A percentile compares a stretch with the other conserved stretches of the same genome.
These are phyloP conservation scores for Ceraclea dissimilis DNA, from an alignment of 2,888 invertebrate species.

Conservation along the genomic window DNA sequence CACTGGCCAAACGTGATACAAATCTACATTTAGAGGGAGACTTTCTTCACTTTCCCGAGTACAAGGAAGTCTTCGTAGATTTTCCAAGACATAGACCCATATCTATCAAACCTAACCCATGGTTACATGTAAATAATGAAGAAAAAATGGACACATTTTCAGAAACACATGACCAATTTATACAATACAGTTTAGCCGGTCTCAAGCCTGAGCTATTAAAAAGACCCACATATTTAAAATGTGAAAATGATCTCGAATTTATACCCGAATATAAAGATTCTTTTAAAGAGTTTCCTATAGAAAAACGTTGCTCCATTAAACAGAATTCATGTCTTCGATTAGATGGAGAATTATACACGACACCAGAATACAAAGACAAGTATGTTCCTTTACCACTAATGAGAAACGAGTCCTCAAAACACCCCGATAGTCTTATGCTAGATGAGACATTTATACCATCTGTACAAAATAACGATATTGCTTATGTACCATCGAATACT, in stretches of 20 bases:
- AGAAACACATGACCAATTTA: constrained; percentile 35
- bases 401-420: constrained; percentile 18
- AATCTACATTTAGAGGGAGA: constrained; percentile 46
- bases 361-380: constrained; percentile 36
- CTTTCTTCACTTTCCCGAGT: constrained; percentile 38
- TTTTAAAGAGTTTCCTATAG: constrained; percentile 29
- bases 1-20: constrained; percentile 35
- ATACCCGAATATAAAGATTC: constrained; percentile 32
- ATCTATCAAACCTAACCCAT: constrained; percentile 32
- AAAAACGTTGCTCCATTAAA: constrained; percentile 23
- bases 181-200: constrained; percentile 28
- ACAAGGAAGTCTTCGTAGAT: constrained; percentile 37
- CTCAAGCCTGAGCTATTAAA: constrained; percentile 30
- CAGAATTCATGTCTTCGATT: constrained; percentile 31
- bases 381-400: constrained; percentile 27
- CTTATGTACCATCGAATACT: constrained; percentile 9
- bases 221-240: constrained; percentile 33
- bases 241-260: constrained; percentile 36
- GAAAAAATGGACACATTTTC: constrained; percentile 36
- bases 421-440: constrained; percentile 12
- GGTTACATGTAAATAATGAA: constrained; percentile 23
- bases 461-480: background rate
- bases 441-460: constrained; percentile 7
- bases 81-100: constrained; percentile 42
- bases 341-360: constrained; percentile 32